Evolutionary conservation across 2,113 vertebrate species (phyloP), one percentile per base, ranked within the genome.

Genomic region (Cinclus cinclus): DNA sequence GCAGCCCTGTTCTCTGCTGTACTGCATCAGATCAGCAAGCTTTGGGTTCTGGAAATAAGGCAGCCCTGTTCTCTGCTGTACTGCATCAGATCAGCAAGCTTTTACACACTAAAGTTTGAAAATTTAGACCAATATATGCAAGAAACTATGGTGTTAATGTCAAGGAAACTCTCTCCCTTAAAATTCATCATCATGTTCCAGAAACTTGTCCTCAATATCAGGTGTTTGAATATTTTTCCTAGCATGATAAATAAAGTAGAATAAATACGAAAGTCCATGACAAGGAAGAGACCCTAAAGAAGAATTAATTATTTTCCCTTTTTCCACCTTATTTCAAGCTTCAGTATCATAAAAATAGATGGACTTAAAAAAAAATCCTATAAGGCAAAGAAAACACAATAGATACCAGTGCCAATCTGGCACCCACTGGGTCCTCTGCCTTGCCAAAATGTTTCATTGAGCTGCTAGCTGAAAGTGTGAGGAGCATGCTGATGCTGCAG

Each of bases 381-480:
- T 50, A 88, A 82, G 39, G 63, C 74, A 82, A 95, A 87, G 60
- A 86, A 95, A 87, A 80, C 52, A 78, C 46, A 74, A 59, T 56
- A 78, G 75, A 24, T 76, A 73, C 19, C 41, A 47, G 59, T 69
- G 90, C 90, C 95, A 95, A 56, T 21, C 52, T 79, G 89, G 76
- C 71, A 82, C 56, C 67, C 87, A 49, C 79, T 78, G 89, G 13
- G 85, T 77, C 67, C 62, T 81, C 83, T 49, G 44, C 53, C 74
- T 89, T 88, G 90, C 96, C 95, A 96, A 95, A 94, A 95, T 50
- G 73, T 81, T 95, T 96, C 94, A 78, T 87, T 95, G 95, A 95
- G 84, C 95, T 93, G 77, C 85, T 89, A 73, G 92, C 39, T 55
- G 30, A 68, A 90, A 79, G 80, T 83, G 75, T 92, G 95, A 94